Evolutionary conservation across 1,140 invertebrate species (phyloP), one percentile per base, ranked within the genome.

Genomic region (Cydia splendana): DNA sequence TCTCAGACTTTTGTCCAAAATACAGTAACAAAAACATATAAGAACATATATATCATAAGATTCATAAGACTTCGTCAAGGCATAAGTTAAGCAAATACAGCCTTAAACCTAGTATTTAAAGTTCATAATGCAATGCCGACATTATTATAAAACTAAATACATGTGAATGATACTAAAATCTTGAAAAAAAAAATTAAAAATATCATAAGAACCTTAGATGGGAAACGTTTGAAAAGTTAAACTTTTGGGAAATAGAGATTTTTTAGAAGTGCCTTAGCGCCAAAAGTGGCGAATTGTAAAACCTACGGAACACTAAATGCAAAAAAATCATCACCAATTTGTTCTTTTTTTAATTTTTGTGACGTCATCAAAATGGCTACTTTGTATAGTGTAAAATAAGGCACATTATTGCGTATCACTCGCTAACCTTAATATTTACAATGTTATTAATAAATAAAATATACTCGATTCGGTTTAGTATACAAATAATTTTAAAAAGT

Each of bases 371-470:
- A 74, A 74, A 74, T 74, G 48, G 42, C 73, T 74, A 30, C 45
- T 53, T 48, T 74, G 48, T 53, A 30, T 69, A 45, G 45, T 74
- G 73, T 71, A 71, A 24, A 78, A 81, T 83, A 83, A 83, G 82
- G 82, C 80, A 84, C 80, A 79, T 62, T 80, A 82, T 57, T 62
- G 78, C 75, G 75, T 82, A 82, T 84, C 80, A 84, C 80, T 82
- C 80, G 76, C 45, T 74, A 76, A 75, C 81, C 73, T 81, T 82
- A 84, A 73, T 81, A 82, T 84, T 80, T 84, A 84, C 80, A 82
- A 81, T 48, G 79, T 74, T 78, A 76, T 74, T 77, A 78, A 82
- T 80, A 79, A 80, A 81, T 82, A 82, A 80, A 53, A 28, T 53
- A 62, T 62, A 62, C 57, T 62, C 18, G 18, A 20, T 62, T 62